Evolutionary conservation across 2,797 vertebrate species (phyloP).

Genomic region (Ctenopoma multispine): DNA sequence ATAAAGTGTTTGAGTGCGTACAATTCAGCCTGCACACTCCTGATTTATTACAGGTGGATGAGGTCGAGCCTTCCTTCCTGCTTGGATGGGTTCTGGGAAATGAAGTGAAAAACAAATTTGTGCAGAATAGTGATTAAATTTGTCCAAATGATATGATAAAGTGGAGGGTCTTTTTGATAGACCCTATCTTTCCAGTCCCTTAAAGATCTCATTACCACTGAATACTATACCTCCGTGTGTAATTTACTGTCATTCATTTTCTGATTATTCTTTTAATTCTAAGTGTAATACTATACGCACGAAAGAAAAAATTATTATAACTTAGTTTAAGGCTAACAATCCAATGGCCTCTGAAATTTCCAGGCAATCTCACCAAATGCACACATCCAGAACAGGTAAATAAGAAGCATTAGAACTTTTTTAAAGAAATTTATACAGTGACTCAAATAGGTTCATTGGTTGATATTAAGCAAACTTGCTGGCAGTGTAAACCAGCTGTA

Average conservation of each 20-base stretch:
- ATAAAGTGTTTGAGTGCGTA: slow-evolving; percentile 17
- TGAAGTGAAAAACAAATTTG: slow-evolving; percentile 54
- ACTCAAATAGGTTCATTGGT: background rate
- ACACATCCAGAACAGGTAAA: background rate
- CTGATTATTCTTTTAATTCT: too few relatives aligned
- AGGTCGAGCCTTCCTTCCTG: slow-evolving; percentile 41
- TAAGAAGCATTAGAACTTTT: background rate
- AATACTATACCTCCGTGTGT: background rate
- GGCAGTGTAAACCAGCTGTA: background rate
- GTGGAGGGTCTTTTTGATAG: slow-evolving; percentile 8
- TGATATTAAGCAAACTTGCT: background rate
- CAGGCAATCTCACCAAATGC: background rate
- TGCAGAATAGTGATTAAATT: slow-evolving; percentile 17
- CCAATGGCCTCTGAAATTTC: background rate
- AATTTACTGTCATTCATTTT: background rate
- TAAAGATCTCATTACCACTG: background rate
- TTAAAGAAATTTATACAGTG: too few relatives aligned
- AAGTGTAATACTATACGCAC: background rate
- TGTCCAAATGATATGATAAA: slow-evolving; percentile 22
- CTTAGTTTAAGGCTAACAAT: background rate
- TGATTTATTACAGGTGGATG: slow-evolving; percentile 63
- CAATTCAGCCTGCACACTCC: slow-evolving; percentile 7
- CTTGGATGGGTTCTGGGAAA: slow-evolving; percentile 50
- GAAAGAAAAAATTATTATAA: background rate
- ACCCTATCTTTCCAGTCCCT: background rate